Percentiles rank a stretch among this genome's conserved stretches.
Conservation (phyloP, 2,797 vertebrate genomes). For the Loriculus beryllinus region DNA sequence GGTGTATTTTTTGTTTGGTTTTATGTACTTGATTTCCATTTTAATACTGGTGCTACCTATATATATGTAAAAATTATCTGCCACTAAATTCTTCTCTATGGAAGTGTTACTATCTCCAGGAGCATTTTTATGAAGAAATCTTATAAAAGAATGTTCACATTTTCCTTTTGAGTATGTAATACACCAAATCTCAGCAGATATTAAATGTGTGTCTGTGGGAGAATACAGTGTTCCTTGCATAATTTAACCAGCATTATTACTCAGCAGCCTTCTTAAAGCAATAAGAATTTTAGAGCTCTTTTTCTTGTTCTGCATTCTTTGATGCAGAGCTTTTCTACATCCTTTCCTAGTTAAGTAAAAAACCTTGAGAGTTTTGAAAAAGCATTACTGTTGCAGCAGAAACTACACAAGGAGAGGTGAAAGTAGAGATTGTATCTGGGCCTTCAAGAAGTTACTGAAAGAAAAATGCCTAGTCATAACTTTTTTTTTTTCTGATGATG, state of each 20-base stretch:
- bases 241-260: conserved; percentile 58
- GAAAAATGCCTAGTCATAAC: background rate
- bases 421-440: background rate
- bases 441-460: background rate
- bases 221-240: conserved; percentile 44
- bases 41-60: background rate
- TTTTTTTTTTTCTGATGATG: background rate
- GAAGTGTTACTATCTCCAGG: conserved; percentile 13
- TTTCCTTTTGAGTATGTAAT: background rate
- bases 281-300: conserved; percentile 42
- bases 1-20: background rate
- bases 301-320: conserved; percentile 30
- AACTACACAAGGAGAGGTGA: conserved; percentile 25
- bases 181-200: conserved; percentile 30
- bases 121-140: background rate
- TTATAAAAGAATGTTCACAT: background rate
- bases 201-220: conserved; percentile 44
- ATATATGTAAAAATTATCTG: background rate
- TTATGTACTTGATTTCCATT: background rate
- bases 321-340: conserved; percentile 26
- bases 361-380: background rate
- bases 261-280: conserved; percentile 50
- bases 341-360: conserved; percentile 44
- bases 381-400: background rate
- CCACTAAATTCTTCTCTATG: background rate